Evolutionary conservation across 2,888 invertebrate genomes (phyloP), one percentile per base, ranked within the genome.

Genomic region (Lithophane socia): DNA sequence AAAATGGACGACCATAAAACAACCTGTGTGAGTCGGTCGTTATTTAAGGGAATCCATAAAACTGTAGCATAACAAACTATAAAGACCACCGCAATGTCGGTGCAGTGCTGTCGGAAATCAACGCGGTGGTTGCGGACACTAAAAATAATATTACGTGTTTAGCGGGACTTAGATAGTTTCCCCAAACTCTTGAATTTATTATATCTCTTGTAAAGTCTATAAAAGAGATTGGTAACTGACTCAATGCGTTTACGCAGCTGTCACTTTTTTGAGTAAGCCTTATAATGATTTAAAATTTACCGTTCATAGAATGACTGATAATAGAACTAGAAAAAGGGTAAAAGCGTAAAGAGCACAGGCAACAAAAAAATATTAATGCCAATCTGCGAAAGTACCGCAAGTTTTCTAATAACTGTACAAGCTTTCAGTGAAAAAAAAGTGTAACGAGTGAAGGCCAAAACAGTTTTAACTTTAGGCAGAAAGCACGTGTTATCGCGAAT

Each of bases 51-150:
- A 93, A 93, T 89, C 90, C 90, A 94, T 94, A 94, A 95, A 95
- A 92, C 90, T 89, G 88, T 90, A 92, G 90, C 92, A 93, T 92
- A 94, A 94, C 94, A 94, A 94, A 94, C 91, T 90, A 92, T 90
- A 86, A 91, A 93, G 96, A 96, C 96, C 96, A 96, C 95, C 96
- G 94, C 96, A 94, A 91, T 92, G 90, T 87, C 86, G 81, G 84
- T 90, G 90, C 91, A 90, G 87, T 90, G 85, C 87, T 70, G 73
- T 80, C 79, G 75, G 91, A 92, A 89, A 92, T 88, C 95, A 84
- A 92, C 92, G 96, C 94, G 96, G 93, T 95, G 96, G 93, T 91
- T 91, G 87, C 79, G 79, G 77, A 75, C 83, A 90, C 92, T 93
- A 92, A 92, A 95, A 94, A 94, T 95, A 95, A 91, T 89, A 84